These are phyloP conservation scores for Pseudolaguvia tuberculata DNA, from an alignment of 2,113 vertebrate species.

Conservation along the genomic window DNA sequence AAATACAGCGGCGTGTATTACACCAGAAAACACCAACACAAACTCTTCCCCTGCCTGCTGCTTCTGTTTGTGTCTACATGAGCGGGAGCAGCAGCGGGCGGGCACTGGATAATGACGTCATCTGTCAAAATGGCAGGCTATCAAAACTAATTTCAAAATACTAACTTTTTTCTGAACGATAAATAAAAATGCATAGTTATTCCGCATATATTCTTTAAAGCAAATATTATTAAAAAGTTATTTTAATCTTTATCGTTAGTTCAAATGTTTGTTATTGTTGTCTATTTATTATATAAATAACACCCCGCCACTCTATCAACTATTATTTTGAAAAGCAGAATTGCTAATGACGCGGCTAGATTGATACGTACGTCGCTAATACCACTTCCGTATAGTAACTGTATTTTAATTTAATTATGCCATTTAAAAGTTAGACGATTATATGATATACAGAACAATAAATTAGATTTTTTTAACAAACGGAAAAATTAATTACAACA, in stretches of 20 bases:
- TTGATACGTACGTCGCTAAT: not conserved
- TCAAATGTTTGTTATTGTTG: not conserved
- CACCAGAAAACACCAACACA: not conserved
- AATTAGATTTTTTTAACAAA: not conserved
- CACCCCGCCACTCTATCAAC: not conserved
- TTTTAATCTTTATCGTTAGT: not conserved
- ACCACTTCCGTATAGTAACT: not conserved
- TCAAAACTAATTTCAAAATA: slow-evolving; percentile 25
- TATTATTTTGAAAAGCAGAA: slow-evolving; percentile 4
- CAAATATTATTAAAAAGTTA: no score
- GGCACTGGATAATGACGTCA: not conserved
- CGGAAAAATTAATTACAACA: no score
- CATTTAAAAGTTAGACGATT: not conserved
- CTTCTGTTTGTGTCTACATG: slow-evolving; percentile 38
- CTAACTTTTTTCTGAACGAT: no score
- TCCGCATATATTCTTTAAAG: no score
- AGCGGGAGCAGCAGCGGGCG: slow-evolving; percentile 6
- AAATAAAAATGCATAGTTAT: no score
- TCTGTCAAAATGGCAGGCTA: not conserved
- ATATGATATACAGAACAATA: not conserved
- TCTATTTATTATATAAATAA: not conserved
- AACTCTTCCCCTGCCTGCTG: not conserved
- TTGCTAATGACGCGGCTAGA: not conserved
- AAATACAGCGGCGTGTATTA: slow-evolving; percentile 1
- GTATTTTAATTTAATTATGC: not conserved